phyloP scores from a whole-genome alignment of 2,888 invertebrate species.

The Aradus depressus region DNA sequence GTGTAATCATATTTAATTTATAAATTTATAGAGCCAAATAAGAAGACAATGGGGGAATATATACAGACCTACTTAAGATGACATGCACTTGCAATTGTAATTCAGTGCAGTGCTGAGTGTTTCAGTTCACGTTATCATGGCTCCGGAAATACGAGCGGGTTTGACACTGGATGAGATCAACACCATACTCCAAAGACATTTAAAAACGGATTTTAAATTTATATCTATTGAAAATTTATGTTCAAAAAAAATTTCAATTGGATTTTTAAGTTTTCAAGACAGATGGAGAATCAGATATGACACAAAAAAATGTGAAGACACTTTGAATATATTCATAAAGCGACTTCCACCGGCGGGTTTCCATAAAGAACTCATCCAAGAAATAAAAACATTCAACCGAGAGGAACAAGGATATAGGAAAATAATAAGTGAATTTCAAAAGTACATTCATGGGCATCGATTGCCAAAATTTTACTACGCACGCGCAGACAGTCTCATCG shows the following conservation, averaged over 20 bases:
- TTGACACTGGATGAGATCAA: background rate
- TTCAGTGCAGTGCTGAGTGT: too few species aligned
- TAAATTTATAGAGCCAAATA: too few species aligned
- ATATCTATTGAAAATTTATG: background rate
- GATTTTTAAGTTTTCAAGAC: conserved; percentile 1
- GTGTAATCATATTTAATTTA: too few species aligned
- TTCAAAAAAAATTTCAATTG: background rate
- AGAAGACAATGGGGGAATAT: too few species aligned
- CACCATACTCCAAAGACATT: background rate
- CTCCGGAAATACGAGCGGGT: too few species aligned
- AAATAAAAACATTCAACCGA: conserved; percentile 14
- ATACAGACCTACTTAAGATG: too few species aligned
- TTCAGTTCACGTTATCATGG: too few species aligned
- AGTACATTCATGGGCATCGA: background rate
- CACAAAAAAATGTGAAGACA: background rate
- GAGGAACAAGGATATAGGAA: conserved; percentile 15
- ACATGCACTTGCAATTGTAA: too few species aligned
- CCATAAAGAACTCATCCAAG: background rate
- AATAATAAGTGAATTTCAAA: conserved; percentile 15
- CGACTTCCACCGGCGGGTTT: background rate
- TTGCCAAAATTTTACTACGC: conserved; percentile 7
- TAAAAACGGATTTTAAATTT: conserved; percentile 9
- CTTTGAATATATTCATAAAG: conserved; percentile 1
- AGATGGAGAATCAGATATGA: conserved; percentile 5
- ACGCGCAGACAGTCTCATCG: conserved; percentile 4